Evolutionary conservation across 2,797 vertebrate genomes (phyloP), one percentile per base, ranked within the genome.

Genomic region (Hyperoplus immaculatus): DNA sequence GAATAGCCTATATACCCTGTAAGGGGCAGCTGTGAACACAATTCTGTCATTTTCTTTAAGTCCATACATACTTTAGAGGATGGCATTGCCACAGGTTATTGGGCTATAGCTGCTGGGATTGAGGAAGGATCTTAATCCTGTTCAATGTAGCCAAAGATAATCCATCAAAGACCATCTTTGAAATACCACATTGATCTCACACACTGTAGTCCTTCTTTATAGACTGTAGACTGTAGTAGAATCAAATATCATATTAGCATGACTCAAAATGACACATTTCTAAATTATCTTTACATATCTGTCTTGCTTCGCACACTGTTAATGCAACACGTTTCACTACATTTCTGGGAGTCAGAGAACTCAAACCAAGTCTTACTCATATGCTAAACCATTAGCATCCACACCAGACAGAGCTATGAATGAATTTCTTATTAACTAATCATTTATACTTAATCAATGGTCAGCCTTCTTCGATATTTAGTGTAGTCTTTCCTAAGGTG

Each of bases 41-140:
- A 69, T 11, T 45, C 18, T 8, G 6, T 21, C 18, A 5, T 2
- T 64, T 10, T 43, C 21, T 63, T 61, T 67, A 39, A 69, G 58
- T 74, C 69, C 42, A 43, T 2, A 39, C 0, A 0, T 55, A 21
- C 45, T 53, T 50, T 38, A 55, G 12, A 66, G 14, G 55, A 50
- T 58, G 39, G 11, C 50, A 10, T 9, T 9, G 50, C 8, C 46
- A 47, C 15, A 68, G 54, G 61, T 69, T 55, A 10, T 51, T 12
- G 9, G 11, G 9, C 6, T 4, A 9, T 16, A 10, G 18, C 57
- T 47, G 16, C 21, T 42, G 15, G 29, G 50, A 66, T 47, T 72
- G 11, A 72, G n/a, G 13, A 50, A 62, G 8, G 4, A 60, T 68
- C n/a, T 38, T 76, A 21, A 64, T 73, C 41, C 38, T 53, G 61